Percentiles rank a stretch among this genome's conserved stretches.
Conservation (phyloP, 2,888 invertebrate genomes). For the Lithophane semibrunnea region DNA sequence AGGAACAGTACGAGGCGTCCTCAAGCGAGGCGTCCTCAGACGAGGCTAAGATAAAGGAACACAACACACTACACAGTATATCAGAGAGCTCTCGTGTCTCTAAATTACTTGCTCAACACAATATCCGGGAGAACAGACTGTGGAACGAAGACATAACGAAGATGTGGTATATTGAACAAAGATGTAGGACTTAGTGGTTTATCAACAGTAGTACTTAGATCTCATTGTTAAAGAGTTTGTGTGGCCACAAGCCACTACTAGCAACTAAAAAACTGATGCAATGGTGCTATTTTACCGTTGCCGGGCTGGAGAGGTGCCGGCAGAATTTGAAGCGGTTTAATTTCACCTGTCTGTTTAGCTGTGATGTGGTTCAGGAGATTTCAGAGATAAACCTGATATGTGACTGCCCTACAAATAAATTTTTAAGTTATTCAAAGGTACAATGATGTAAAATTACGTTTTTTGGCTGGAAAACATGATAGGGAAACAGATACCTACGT, state of each 20-base stretch:
- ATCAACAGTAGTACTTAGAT: not conserved
- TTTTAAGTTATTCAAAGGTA: too few species aligned
- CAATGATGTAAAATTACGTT: too few species aligned
- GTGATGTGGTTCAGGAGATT: too few species aligned
- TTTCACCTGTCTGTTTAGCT: not conserved
- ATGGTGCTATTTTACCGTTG: not conserved
- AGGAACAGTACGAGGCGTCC: slow-evolving; percentile 10
- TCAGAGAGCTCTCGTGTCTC: slow-evolving; percentile 41
- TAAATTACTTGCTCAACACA: slow-evolving; percentile 71
- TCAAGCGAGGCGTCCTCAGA: slow-evolving; percentile 1
- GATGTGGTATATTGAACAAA: slow-evolving; percentile 19
- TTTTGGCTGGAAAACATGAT: too few species aligned
- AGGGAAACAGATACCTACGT: too few species aligned
- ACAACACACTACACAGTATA: slow-evolving; percentile 36
- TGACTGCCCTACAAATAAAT: too few species aligned
- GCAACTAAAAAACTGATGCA: not conserved
- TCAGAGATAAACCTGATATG: too few species aligned
- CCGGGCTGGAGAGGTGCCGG: not conserved
- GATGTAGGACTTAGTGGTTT: too few species aligned
- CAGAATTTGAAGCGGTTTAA: not conserved
- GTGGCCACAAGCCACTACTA: not conserved
- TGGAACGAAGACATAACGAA: not conserved
- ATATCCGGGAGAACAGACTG: slow-evolving; percentile 61
- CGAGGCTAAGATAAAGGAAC: slow-evolving; percentile 37
- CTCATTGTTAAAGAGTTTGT: not conserved